Evolutionary conservation across 2,113 vertebrate genomes (phyloP).

Genomic region (Leptobrachium ailaonicum): DNA sequence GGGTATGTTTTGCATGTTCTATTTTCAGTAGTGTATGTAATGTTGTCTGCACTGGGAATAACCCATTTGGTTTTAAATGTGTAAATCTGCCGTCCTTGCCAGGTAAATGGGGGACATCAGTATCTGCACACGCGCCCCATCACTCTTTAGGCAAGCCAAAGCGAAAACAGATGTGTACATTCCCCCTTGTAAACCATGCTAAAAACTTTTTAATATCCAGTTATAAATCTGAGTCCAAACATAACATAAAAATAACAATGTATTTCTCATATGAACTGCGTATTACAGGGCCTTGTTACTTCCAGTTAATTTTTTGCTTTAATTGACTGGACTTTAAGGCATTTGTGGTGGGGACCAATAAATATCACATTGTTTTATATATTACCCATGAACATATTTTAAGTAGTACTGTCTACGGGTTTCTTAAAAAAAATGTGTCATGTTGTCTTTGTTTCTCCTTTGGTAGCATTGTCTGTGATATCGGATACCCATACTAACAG

Average conservation of each 20-base stretch:
- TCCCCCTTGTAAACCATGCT: neutral
- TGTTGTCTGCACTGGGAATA: too few species aligned
- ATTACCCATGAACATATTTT: neutral
- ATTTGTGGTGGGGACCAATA: neutral
- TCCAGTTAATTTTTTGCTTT: neutral
- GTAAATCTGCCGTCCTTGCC: neutral
- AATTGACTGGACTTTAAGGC: neutral
- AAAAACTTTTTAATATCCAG: neutral
- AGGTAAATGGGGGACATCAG: neutral
- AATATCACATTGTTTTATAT: constrained; percentile 1
- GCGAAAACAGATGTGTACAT: neutral
- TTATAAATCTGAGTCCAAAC: neutral
- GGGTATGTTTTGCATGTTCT: too few species aligned
- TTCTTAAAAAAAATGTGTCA: neutral
- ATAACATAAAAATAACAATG: neutral
- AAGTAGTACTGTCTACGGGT: neutral
- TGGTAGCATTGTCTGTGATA: neutral
- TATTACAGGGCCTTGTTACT: neutral
- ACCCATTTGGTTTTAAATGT: too few species aligned
- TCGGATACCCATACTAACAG: neutral
- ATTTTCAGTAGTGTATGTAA: too few species aligned
- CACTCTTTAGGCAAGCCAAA: neutral
- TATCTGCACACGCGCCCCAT: neutral
- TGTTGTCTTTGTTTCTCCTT: constrained; percentile 3
- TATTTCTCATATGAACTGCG: neutral